phyloP scores from a whole-genome alignment of 1,140 invertebrate genomes.

The Araneus ventricosus region DNA sequence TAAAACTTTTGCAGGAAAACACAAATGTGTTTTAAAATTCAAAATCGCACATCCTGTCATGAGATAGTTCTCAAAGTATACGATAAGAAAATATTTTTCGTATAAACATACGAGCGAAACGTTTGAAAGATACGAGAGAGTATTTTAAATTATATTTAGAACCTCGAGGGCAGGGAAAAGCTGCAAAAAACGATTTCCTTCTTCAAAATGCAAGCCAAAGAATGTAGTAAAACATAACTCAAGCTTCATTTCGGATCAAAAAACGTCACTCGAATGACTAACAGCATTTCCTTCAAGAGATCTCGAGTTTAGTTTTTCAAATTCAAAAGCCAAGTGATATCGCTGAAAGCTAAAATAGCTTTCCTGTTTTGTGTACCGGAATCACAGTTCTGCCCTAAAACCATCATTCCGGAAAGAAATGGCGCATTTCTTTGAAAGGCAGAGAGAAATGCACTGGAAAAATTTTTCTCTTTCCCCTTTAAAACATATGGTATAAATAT shows the following conservation, averaged over 20 bases:
- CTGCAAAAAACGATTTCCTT: not conserved
- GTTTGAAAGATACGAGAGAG: not conserved
- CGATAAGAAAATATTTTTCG: not conserved
- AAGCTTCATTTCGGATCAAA: not conserved
- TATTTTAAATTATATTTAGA: not conserved
- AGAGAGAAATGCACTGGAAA: slow-evolving; percentile 14
- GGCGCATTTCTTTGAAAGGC: not conserved
- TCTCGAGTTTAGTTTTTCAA: not conserved
- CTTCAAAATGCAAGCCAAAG: not conserved
- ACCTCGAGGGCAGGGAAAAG: not conserved
- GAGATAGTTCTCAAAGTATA: too few species aligned
- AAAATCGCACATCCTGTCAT: too few species aligned
- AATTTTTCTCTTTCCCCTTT: not conserved
- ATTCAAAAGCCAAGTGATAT: not conserved
- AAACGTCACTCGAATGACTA: not conserved
- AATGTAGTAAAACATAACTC: not conserved
- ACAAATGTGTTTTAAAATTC: too few species aligned
- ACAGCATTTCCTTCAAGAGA: not conserved
- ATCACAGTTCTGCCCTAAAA: not conserved
- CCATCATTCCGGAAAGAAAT: not conserved
- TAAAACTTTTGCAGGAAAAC: too few species aligned
- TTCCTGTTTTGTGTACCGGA: not conserved
- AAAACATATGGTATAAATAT: too few species aligned
- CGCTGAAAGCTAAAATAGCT: not conserved
- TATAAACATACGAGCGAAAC: not conserved